Evolutionary conservation across 2,888 invertebrate species (phyloP), one percentile per base, ranked within the genome.

Genomic region (Bombylius discolor): DNA sequence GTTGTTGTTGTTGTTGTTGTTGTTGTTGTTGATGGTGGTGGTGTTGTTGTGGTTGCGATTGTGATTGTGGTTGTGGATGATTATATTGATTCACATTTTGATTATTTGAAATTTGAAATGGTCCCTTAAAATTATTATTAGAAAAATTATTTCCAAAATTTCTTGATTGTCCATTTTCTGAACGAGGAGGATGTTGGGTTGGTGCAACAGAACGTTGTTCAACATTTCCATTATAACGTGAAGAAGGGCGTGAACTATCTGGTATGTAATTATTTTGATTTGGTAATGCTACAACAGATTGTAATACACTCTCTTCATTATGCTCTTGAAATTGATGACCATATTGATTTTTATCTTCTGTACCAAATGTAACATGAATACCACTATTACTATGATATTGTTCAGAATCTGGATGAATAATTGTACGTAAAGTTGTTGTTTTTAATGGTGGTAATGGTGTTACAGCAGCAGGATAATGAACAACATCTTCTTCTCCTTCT

Each of bases 351-450:
- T 74, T 72, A 56, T 78, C 77, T 58, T 79, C 78, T 61, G 85
- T 83, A 1, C 89, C 89, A 64, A 91, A 91, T 7, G 89, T 89
- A 2, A 91, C 84, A 66, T 85, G 86, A 4, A 91, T 84, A 52
- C 87, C 88, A 62, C 86, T 86, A 60, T 85, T 82, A 59, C 85
- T 85, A 64, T 90, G 89, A 64, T 85, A 90, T 13, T 82, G 79
- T 72, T 91, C 89, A 4, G 90, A 90, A 65, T 91, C 91, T 0
- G 91, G 91, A 64, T 87, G 85, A 53, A 92, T 91, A 46, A 92
- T 84, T 1, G 91, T 86, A 66, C 91, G 78, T 53, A 90, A 71
- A 1, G 91, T 91, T 0, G 92, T 92, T 0, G 86, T 83, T 51
- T 81, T 79, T 4, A 82, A 77, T 3, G 80, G 70, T 5, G 75